Base-by-base conservation (phyloP, 2,797 vertebrate genomes). In the Tragelaphus eurycerus region DNA sequence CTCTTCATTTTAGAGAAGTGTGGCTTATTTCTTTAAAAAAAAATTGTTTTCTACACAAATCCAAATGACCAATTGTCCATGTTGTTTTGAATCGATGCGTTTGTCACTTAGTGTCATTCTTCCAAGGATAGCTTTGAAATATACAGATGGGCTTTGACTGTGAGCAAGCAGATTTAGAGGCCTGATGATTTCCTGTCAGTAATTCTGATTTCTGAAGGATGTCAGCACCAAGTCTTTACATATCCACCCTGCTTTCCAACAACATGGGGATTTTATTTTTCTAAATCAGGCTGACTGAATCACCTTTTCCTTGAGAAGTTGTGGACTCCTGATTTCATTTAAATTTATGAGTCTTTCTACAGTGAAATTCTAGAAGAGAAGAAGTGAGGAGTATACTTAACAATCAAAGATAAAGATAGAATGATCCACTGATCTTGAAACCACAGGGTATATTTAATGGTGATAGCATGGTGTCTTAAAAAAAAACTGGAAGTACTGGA, bases 181-280 rank as follows among this genome's bases (percentile, higher is more conserved):
- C 88, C 74, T 6, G 29, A 82, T 86, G 62, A 1, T 74, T 93
- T 84, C 79, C 62, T 89, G 81, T 92, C 93, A 31, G 62, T 38
- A 60, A 59, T 84, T 95, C 92, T 93, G 60, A 93, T 88, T 96
- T 96, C 81, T 67, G 60, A 90, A 89, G 59, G 57, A 46, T 62
- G 82, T 64, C 43, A 1, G 19, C 16, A 7, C 89, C 6, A 6
- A 27, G 74, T 67, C 48, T 60, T 89, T 15, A 34, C 67, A 59
- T 57, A 48, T 54, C 55, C 43, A 52, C 57, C 55, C 57, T 34
- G n/a, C 74, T 96, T 89, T 76, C 64, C 83, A 93, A 48, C 79
- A 67, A 34, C 43, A 4, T 13, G 21, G 29, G 55, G 86, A 92
- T 43, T 95, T 87, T 84, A 34, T 52, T 86, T 46, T 34, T 50